Conservation (phyloP, 2,888 invertebrate genomes). For the Sinelater perroti region DNA sequence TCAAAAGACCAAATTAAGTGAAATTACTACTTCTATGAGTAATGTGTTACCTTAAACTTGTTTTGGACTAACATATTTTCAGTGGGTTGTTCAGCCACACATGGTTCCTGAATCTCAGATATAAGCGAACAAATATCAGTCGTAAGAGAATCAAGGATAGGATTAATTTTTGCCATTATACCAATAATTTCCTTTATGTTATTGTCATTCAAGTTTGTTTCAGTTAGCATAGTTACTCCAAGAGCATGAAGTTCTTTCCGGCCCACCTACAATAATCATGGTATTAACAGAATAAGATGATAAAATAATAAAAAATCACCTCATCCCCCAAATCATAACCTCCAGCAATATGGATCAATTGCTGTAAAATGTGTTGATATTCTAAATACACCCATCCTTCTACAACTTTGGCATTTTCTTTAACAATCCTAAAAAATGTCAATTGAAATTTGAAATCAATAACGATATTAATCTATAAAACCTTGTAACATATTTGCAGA, state of each 20-base stretch:
- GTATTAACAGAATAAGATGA: neutral
- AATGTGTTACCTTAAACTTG: constrained; percentile 39
- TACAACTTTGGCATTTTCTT: constrained; percentile 6
- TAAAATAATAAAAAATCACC: too few relatives aligned
- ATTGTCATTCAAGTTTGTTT: constrained; percentile 57
- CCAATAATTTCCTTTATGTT: constrained; percentile 43
- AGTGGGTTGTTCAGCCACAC: constrained; percentile 35
- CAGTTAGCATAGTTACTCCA: constrained; percentile 64
- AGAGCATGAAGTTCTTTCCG: constrained; percentile 64
- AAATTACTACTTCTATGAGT: neutral
- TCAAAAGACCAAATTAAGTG: constrained; percentile 22
- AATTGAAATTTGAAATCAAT: too few relatives aligned
- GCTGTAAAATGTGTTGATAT: constrained; percentile 69
- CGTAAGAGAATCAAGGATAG: constrained; percentile 43
- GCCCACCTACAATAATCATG: constrained; percentile 52
- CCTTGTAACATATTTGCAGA: constrained; percentile 77
- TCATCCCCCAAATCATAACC: constrained; percentile 74
- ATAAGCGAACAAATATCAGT: constrained; percentile 48
- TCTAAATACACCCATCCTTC: constrained; percentile 57
- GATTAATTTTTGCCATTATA: constrained; percentile 42
- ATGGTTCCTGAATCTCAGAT: constrained; percentile 48
- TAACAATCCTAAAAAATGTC: constrained; percentile 9
- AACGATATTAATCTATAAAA: constrained; percentile 52
- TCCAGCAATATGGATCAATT: constrained; percentile 68
- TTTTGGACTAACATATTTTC: constrained; percentile 34